phyloP scores from a whole-genome alignment of 2,797 vertebrate species.

The Heteromormyrus szaboi region DNA sequence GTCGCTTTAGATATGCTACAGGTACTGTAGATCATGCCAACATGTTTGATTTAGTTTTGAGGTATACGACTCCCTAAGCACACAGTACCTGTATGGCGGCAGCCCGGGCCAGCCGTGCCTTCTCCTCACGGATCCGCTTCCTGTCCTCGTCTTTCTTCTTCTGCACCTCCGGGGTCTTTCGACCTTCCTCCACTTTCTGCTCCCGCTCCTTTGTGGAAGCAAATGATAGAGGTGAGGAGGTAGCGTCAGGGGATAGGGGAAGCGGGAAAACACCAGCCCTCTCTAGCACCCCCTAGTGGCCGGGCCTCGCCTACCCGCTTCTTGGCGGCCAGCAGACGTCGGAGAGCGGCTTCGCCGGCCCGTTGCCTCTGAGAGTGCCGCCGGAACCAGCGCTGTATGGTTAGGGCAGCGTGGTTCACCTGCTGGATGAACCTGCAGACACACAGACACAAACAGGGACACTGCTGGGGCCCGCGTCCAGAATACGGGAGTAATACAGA shows the following conservation, averaged over 20 bases:
- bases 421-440: conserved; percentile 80
- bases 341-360: conserved; percentile 46
- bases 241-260: not conserved
- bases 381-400: conserved; percentile 90
- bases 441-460: not conserved
- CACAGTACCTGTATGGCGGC: conserved; percentile 76
- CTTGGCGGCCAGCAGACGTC: conserved; percentile 58
- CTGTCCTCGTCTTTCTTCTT: conserved; percentile 68
- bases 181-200: conserved; percentile 49
- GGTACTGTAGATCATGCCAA: not conserved
- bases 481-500: not conserved
- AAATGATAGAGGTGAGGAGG: not conserved
- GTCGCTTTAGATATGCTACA: not conserved
- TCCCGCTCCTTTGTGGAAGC: conserved; percentile 48
- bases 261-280: not conserved
- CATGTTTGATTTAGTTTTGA: not conserved
- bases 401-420: conserved; percentile 79
- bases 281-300: not conserved
- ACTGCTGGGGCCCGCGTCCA: not conserved
- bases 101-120: conserved; percentile 71
- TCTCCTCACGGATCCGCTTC: conserved; percentile 76
- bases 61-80: not conserved
- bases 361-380: conserved; percentile 51
- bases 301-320: conserved; percentile 63
- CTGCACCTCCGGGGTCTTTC: conserved; percentile 50